Evolutionary conservation across 2,888 invertebrate species (phyloP).

Genomic region (Pollenia griseotomentosa): DNA sequence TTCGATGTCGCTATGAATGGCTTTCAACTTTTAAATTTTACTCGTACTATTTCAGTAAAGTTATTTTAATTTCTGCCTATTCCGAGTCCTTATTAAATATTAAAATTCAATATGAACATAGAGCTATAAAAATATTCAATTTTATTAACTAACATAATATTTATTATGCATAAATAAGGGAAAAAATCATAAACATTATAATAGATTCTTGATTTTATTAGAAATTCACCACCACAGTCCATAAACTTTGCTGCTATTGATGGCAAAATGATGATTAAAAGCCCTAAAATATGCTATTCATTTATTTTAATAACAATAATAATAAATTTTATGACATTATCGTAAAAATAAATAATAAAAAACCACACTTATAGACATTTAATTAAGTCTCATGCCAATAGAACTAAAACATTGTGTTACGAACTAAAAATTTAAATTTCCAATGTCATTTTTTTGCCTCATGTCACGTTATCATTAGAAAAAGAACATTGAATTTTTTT

Average conservation of each 20-base stretch:
- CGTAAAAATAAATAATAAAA: constrained; percentile 33
- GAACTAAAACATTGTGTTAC: background rate
- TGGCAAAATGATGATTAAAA: background rate
- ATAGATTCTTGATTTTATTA: background rate
- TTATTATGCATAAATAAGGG: background rate
- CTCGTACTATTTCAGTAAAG: too few species aligned
- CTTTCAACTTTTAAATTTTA: too few species aligned
- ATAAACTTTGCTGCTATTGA: background rate
- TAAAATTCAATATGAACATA: too few species aligned
- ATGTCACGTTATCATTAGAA: background rate
- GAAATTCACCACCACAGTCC: background rate
- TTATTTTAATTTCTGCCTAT: too few species aligned
- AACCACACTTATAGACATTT: background rate
- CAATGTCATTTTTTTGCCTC: background rate
- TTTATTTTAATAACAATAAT: background rate
- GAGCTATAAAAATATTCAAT: background rate
- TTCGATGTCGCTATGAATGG: too few species aligned
- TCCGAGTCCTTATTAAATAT: too few species aligned
- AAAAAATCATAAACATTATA: background rate
- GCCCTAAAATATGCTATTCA: background rate
- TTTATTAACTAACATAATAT: background rate
- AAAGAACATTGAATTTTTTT: background rate
- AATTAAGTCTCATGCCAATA: constrained; percentile 4
- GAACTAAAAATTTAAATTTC: constrained; percentile 18
- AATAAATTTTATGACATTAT: constrained; percentile 7